Evolutionary conservation across 2,113 vertebrate species (phyloP).

Genomic region (Melanocharis versteri): DNA sequence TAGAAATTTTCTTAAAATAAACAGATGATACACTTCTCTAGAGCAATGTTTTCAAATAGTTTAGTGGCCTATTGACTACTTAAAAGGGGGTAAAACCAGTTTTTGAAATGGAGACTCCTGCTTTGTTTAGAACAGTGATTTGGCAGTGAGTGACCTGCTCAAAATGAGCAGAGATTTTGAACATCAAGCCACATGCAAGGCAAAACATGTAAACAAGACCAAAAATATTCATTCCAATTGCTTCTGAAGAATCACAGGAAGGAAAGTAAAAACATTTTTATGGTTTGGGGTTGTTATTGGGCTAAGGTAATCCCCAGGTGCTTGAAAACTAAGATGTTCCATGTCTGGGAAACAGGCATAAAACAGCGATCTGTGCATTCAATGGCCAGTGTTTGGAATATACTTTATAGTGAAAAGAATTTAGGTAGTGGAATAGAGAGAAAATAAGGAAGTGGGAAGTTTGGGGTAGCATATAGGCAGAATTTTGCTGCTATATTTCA

Average conservation of each 20-base stretch:
- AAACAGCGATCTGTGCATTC: background rate
- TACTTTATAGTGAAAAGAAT: background rate
- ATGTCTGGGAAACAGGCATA: background rate
- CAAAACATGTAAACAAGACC: background rate
- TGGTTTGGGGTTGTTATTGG: background rate
- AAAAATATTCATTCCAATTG: background rate
- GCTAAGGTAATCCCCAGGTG: background rate
- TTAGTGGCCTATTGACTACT: background rate
- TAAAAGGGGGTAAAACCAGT: background rate
- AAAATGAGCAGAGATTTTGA: background rate
- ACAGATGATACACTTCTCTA: background rate
- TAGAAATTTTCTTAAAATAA: background rate
- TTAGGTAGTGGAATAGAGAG: background rate
- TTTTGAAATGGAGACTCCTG: background rate
- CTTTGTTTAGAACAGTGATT: background rate
- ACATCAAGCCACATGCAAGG: background rate
- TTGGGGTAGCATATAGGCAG: background rate
- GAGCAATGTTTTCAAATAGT: background rate
- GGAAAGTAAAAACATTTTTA: background rate
- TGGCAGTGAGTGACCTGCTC: background rate
- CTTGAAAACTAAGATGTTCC: background rate
- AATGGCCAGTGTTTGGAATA: background rate
- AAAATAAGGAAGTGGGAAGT: background rate
- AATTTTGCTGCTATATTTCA: background rate
- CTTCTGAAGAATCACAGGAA: background rate